These are phyloP conservation scores for Pluvialis apricaria DNA, from an alignment of 2,113 vertebrate species.

Conservation along the genomic window DNA sequence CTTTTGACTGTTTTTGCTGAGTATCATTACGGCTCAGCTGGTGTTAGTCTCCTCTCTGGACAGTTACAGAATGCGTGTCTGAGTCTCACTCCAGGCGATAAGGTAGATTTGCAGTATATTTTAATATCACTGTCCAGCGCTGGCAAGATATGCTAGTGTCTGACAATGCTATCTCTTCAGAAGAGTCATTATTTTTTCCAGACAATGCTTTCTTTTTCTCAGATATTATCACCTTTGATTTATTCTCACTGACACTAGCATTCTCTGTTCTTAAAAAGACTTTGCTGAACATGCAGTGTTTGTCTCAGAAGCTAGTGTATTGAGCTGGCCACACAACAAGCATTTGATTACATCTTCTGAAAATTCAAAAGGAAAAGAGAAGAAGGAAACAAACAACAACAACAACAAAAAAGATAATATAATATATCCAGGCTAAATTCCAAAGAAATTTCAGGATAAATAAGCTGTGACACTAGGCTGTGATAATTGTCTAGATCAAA, in stretches of 20 bases:
- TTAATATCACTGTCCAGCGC: conserved; percentile 1
- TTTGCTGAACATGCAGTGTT: not conserved
- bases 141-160: not conserved
- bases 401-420: not conserved
- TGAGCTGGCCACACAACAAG: not conserved
- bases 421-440: not conserved
- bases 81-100: not conserved
- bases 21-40: not conserved
- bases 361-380: not conserved
- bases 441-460: not conserved
- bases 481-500: not conserved
- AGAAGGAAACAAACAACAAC: not conserved
- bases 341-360: not conserved
- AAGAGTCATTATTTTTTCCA: not conserved
- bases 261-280: not conserved
- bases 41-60: not conserved
- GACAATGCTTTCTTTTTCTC: not conserved
- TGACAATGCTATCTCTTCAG: not conserved
- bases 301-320: not conserved
- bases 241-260: not conserved
- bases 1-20: not conserved
- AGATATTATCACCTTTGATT: conserved; percentile 41
- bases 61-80: not conserved
- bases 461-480: not conserved
- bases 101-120: not conserved